phyloP scores from a whole-genome alignment of 2,888 invertebrate genomes.

The Calliopum simillimum region DNA sequence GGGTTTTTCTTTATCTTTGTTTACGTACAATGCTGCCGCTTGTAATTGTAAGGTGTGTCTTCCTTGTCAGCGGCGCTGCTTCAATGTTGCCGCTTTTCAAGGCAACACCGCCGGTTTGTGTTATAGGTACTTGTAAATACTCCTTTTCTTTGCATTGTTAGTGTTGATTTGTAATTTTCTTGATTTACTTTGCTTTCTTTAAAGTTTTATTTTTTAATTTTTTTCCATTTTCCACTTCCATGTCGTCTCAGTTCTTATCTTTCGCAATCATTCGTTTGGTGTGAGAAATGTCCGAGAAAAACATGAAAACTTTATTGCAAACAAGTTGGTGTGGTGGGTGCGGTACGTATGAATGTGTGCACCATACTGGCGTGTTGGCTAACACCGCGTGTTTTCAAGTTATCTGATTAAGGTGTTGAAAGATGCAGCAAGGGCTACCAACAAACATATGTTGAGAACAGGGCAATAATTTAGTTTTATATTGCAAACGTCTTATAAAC shows the following conservation, averaged over 20 bases:
- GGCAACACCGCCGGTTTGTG: too few species aligned
- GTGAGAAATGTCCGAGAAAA: not conserved
- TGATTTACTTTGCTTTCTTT: slow-evolving; percentile 18
- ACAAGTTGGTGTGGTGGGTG: slow-evolving; percentile 2
- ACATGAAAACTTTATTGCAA: not conserved
- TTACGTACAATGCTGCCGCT: not conserved
- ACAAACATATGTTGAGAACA: not conserved
- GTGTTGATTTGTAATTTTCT: slow-evolving; percentile 34
- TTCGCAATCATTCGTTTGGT: not conserved
- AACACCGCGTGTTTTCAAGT: not conserved
- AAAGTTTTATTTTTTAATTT: not conserved
- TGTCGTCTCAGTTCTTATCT: not conserved
- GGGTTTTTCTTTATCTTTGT: not conserved
- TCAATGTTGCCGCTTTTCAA: too few species aligned
- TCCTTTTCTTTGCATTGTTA: not conserved
- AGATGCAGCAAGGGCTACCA: not conserved
- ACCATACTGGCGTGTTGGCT: not conserved
- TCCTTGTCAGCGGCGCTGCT: too few species aligned
- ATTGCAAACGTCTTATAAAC: not conserved
- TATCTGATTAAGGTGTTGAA: not conserved
- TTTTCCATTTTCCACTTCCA: not conserved
- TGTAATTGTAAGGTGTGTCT: too few species aligned
- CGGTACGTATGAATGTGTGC: too few species aligned
- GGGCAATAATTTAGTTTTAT: not conserved
- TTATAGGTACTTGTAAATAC: too few species aligned